These are phyloP conservation scores for Aythya fuligula DNA, from an alignment of 2,797 vertebrate species.

Conservation along the genomic window DNA sequence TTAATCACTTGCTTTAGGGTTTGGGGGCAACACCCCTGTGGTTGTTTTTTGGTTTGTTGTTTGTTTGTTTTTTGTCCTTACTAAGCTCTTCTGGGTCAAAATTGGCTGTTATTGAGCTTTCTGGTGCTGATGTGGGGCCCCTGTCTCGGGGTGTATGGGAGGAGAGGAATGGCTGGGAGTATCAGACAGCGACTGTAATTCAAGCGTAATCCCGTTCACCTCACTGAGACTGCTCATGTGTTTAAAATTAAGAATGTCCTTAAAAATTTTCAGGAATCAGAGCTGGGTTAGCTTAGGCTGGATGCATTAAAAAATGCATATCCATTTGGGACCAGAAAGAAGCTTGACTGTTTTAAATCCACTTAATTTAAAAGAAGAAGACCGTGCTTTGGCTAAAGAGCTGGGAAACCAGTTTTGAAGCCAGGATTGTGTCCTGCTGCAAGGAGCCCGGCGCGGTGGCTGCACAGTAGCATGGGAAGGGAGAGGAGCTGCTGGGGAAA, in stretches of 20 bases:
- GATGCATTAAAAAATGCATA: conserved; percentile 4
- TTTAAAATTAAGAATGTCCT: conserved; percentile 16
- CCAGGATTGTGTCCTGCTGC: neutral
- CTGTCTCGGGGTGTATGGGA: accelerated
- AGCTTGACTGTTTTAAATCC: conserved; percentile 23
- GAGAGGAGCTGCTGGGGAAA: neutral
- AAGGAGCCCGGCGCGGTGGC: neutral
- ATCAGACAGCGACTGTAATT: neutral
- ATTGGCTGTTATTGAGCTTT: neutral
- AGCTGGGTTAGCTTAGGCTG: conserved; percentile 40
- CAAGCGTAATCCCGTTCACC: neutral
- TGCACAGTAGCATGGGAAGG: neutral
- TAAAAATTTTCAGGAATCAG: conserved; percentile 17
- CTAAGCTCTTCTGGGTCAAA: neutral
- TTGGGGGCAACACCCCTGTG: neutral
- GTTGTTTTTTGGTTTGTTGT: neutral
- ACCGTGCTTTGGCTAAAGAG: neutral
- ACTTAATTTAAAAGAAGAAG: neutral
- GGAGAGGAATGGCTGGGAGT: neutral
- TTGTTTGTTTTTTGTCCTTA: neutral
- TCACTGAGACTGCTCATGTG: conserved; percentile 11
- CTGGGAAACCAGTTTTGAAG: neutral
- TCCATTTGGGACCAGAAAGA: conserved; percentile 6
- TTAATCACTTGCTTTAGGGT: neutral
- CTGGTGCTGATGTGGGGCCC: neutral